A percentile compares a stretch with the other conserved stretches of the same genome.
Evolutionary conservation across 2,888 invertebrate genomes (phyloP).

Genomic region (Dasysyrphus albostriatus): DNA sequence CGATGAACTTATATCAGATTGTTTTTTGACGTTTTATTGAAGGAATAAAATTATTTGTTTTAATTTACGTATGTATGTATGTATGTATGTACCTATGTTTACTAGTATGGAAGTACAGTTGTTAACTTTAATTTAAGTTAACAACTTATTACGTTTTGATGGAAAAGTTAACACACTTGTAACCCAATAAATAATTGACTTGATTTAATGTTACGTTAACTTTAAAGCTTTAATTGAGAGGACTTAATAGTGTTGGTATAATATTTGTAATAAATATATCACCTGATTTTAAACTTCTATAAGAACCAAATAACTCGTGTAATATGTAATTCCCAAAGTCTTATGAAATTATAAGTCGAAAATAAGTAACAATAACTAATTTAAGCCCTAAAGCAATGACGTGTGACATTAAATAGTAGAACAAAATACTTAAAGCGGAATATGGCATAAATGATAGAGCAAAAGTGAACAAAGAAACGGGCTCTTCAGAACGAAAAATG

Average conservation of each 20-base stretch:
- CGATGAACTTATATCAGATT: not conserved
- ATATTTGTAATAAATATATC: not conserved
- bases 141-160: slow-evolving; percentile 1
- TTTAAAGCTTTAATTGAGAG: not conserved
- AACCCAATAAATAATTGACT: slow-evolving; percentile 1
- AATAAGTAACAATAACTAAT: too few species aligned
- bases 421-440: too few species aligned
- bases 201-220: not conserved
- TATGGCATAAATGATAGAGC: too few species aligned
- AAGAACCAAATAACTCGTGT: not conserved
- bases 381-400: too few species aligned
- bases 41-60: not conserved
- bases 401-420: too few species aligned
- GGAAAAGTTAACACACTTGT: not conserved
- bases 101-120: not conserved
- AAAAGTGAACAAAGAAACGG: too few species aligned
- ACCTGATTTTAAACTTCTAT: not conserved
- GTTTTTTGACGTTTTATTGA: slow-evolving; percentile 7
- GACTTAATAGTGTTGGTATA: too few species aligned
- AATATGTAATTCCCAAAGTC: not conserved
- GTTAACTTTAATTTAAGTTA: not conserved
- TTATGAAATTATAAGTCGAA: too few species aligned
- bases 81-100: too few species aligned
- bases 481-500: too few species aligned
- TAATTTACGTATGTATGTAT: not conserved